Evolutionary conservation across 2,113 vertebrate genomes (phyloP).

Genomic region (Apteryx mantelli): DNA sequence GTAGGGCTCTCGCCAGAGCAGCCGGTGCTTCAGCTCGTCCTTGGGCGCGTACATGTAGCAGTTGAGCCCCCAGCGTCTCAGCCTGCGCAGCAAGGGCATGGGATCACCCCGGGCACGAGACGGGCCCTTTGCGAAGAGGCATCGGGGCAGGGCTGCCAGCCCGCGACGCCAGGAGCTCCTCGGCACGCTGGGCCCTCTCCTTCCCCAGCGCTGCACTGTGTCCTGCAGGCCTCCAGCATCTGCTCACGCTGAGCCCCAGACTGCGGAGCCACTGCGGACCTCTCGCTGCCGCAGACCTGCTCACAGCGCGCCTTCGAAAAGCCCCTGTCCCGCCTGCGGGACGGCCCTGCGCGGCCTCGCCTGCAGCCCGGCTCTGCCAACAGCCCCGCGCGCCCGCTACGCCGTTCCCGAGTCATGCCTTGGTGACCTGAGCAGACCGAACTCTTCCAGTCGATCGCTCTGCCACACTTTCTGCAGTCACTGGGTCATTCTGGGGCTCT

Average conservation of each 20-base stretch:
- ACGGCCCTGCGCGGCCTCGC: too few relatives aligned
- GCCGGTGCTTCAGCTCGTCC: slow-evolving; percentile 88
- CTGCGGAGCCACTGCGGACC: neutral
- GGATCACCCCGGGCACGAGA: neutral
- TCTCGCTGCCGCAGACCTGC: neutral
- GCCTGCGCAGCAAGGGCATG: slow-evolving; percentile 24
- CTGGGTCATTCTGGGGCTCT: neutral
- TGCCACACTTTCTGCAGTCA: neutral
- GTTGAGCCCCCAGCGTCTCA: slow-evolving; percentile 78
- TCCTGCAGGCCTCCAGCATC: neutral
- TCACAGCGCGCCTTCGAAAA: neutral
- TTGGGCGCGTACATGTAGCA: slow-evolving; percentile 88
- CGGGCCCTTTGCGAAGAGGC: neutral
- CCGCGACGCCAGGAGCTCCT: neutral
- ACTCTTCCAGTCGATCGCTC: neutral
- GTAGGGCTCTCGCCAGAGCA: slow-evolving; percentile 89
- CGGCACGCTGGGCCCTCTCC: fast-evolving
- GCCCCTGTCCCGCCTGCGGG: neutral
- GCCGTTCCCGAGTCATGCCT: neutral
- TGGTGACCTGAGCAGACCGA: neutral
- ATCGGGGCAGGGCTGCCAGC: neutral
- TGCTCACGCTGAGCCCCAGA: neutral
- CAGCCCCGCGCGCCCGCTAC: neutral
- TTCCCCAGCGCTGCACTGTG: fast-evolving
- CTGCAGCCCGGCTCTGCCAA: neutral